Percentiles rank a stretch among this genome's conserved stretches.
These are phyloP conservation scores for Callimorpha dominula DNA, from an alignment of 2,888 invertebrate genomes.

Conservation along the genomic window DNA sequence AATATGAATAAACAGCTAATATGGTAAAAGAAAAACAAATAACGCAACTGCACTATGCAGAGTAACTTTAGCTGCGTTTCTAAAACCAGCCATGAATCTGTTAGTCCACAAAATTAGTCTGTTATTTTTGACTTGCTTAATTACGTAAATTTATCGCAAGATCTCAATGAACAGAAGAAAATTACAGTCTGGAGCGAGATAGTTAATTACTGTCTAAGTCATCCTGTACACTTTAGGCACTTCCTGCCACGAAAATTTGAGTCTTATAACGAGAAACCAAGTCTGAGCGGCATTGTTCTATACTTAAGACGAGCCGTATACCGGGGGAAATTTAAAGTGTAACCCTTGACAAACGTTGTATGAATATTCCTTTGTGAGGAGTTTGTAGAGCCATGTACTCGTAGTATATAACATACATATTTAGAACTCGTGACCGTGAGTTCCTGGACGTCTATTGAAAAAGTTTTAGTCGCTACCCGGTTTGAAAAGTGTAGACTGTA, in stretches of 20 bases:
- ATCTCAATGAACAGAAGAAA: background rate
- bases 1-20: too few relatives aligned
- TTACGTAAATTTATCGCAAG: background rate
- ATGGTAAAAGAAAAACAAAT: too few relatives aligned
- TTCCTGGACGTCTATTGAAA: slow-evolving; percentile 32
- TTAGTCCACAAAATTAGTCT: too few relatives aligned
- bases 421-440: slow-evolving; percentile 11
- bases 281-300: background rate
- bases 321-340: slow-evolving; percentile 16
- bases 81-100: too few relatives aligned
- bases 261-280: background rate
- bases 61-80: too few relatives aligned
- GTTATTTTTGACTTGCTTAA: too few relatives aligned
- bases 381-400: slow-evolving; percentile 7
- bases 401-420: slow-evolving; percentile 4
- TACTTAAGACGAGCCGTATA: background rate
- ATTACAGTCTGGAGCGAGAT: background rate
- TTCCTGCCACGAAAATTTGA: background rate
- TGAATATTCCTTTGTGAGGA: slow-evolving; percentile 17
- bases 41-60: too few relatives aligned
- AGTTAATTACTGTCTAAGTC: background rate
- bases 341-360: slow-evolving; percentile 15
- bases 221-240: background rate
- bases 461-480: slow-evolving; percentile 26
- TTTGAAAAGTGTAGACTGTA: background rate